Evolutionary conservation across 2,113 vertebrate genomes (phyloP).

Genomic region (Callopanchax toddi): DNA sequence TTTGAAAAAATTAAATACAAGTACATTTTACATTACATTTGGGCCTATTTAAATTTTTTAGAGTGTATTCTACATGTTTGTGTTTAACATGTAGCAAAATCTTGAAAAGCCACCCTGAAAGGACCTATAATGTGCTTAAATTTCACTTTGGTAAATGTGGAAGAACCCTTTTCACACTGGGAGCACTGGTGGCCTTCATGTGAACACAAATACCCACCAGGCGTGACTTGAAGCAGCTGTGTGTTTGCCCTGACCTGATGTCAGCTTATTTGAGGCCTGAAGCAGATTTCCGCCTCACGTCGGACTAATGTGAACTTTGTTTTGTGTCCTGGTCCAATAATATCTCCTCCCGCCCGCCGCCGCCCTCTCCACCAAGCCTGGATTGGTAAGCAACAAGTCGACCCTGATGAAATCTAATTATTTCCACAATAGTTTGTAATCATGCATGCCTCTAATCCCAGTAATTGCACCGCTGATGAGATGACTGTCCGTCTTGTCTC

Average conservation of each 20-base stretch:
- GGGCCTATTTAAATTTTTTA: too few species aligned
- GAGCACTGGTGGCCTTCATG: not conserved
- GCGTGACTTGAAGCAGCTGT: not conserved
- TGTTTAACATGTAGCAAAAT: too few species aligned
- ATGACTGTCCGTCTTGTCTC: constrained; percentile 63
- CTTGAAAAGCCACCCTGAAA: too few species aligned
- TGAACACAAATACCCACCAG: not conserved
- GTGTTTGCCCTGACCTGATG: not conserved
- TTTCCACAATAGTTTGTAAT: constrained; percentile 74
- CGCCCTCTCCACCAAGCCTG: constrained; percentile 66
- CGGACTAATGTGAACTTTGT: constrained; percentile 63
- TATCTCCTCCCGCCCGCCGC: constrained; percentile 46
- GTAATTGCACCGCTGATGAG: constrained; percentile 74
- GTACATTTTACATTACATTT: too few species aligned
- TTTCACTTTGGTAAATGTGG: too few species aligned
- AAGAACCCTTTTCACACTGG: not conserved
- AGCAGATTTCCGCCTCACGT: constrained; percentile 28
- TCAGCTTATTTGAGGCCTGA: constrained; percentile 36
- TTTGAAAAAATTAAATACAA: too few species aligned
- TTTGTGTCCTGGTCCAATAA: constrained; percentile 67
- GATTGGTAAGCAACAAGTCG: constrained; percentile 79
- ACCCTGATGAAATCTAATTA: constrained; percentile 59
- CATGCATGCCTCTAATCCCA: constrained; percentile 74
- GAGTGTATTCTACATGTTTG: too few species aligned
- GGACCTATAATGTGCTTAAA: too few species aligned